A percentile compares a stretch with the other conserved stretches of the same genome.
phyloP scores from a whole-genome alignment of 1,140 invertebrate genomes.

The Leptinotarsa defecta region DNA sequence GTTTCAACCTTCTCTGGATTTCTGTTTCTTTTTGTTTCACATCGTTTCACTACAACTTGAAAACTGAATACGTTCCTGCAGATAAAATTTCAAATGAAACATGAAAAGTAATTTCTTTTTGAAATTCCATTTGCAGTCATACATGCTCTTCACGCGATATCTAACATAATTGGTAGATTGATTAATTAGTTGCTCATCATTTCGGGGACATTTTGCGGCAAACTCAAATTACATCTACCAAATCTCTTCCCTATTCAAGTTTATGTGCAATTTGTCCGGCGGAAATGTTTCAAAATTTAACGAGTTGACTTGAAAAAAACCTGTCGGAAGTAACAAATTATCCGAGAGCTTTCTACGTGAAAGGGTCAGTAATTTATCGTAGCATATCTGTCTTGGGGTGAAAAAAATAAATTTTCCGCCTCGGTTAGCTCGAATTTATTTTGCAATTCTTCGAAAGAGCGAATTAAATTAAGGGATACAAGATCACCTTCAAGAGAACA shows the following conservation, averaged over 20 bases:
- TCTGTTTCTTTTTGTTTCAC: too few species aligned
- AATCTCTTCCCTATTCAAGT: neutral
- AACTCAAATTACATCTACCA: too few species aligned
- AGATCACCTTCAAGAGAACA: neutral
- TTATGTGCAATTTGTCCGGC: neutral
- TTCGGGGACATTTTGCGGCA: too few species aligned
- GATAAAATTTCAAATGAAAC: too few species aligned
- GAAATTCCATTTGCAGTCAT: too few species aligned
- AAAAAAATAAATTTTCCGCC: constrained; percentile 14
- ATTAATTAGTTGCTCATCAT: too few species aligned
- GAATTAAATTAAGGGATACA: constrained; percentile 1
- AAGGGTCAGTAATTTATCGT: constrained; percentile 15
- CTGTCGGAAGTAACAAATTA: constrained; percentile 18
- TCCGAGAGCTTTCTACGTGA: neutral
- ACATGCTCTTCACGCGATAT: too few species aligned
- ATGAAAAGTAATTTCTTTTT: too few species aligned
- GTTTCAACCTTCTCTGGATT: too few species aligned
- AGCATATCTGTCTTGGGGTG: constrained; percentile 10
- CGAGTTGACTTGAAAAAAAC: constrained; percentile 7
- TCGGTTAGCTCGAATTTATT: constrained; percentile 11
- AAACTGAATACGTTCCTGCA: too few species aligned
- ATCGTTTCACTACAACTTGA: too few species aligned
- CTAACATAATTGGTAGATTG: too few species aligned
- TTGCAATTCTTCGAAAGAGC: neutral
- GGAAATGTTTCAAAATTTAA: neutral